Percentiles rank a stretch among this genome's conserved stretches.
These are phyloP conservation scores for Malaclemys terrapin DNA, from an alignment of 2,113 vertebrate genomes.

Conservation along the genomic window DNA sequence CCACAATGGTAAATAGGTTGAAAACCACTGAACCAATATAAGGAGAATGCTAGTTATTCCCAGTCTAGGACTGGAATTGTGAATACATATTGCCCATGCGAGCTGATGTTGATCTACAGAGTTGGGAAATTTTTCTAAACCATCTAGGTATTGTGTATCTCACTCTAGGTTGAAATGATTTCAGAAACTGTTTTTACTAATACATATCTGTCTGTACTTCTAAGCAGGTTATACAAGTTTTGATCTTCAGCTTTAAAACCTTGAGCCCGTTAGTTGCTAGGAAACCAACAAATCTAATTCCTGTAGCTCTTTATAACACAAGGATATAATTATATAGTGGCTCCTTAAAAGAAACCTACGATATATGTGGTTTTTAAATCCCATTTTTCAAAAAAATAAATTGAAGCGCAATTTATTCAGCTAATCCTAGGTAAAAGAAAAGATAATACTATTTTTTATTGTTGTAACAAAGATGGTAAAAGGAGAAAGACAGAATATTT, in stretches of 20 bases:
- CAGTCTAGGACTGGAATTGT: slow-evolving; percentile 35
- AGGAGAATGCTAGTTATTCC: slow-evolving; percentile 44
- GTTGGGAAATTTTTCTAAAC: slow-evolving; percentile 29
- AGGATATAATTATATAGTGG: slow-evolving; percentile 63
- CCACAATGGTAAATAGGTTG: too few relatives aligned
- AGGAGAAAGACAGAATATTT: background rate
- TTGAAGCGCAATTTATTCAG: slow-evolving; percentile 59
- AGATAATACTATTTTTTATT: background rate
- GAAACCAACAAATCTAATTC: slow-evolving; percentile 75
- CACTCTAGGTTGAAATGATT: slow-evolving; percentile 58
- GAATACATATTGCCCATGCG: background rate
- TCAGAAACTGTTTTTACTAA: slow-evolving; percentile 67
- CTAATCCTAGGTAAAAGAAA: slow-evolving; percentile 45
- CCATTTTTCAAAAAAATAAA: slow-evolving; percentile 27
- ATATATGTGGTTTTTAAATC: slow-evolving; percentile 18
- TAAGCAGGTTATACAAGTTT: slow-evolving; percentile 63
- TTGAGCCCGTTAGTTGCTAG: slow-evolving; percentile 75
- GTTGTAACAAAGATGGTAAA: slow-evolving; percentile 36
- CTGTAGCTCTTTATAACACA: slow-evolving; percentile 61
- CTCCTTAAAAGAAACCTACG: slow-evolving; percentile 31
- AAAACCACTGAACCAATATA: background rate
- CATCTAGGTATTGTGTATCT: slow-evolving; percentile 3
- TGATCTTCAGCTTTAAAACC: slow-evolving; percentile 68
- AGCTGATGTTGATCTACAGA: slow-evolving; percentile 60
- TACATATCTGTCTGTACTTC: slow-evolving; percentile 62